Percentiles rank a stretch among this genome's conserved stretches.
Evolutionary conservation across 2,797 vertebrate species (phyloP).

Genomic region (Gymnopithys bicolor): DNA sequence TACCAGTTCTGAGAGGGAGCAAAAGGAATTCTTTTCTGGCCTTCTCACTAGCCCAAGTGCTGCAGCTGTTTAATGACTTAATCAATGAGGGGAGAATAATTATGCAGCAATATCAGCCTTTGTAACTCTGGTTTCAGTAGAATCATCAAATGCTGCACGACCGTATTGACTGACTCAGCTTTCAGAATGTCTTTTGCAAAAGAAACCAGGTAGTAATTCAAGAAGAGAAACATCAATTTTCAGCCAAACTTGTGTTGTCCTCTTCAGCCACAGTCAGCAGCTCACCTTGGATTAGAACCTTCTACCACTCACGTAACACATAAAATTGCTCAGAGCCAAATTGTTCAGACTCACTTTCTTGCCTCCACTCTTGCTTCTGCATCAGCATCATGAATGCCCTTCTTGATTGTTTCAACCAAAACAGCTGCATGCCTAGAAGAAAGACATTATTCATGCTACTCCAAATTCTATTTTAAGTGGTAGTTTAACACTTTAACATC

Average conservation of each 20-base stretch:
- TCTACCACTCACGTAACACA: background rate
- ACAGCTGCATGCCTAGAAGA: conserved; percentile 90
- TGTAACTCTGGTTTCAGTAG: background rate
- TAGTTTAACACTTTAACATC: background rate
- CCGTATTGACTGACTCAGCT: background rate
- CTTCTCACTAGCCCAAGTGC: background rate
- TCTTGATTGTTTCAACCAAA: conserved; percentile 96
- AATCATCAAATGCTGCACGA: background rate
- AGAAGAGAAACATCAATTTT: background rate
- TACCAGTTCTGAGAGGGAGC: background rate
- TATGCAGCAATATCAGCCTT: background rate
- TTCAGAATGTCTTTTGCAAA: background rate
- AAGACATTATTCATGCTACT: conserved; percentile 23
- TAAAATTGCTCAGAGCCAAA: background rate
- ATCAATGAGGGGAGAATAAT: background rate
- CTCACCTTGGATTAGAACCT: background rate
- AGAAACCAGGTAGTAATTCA: background rate
- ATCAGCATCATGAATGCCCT: conserved; percentile 95
- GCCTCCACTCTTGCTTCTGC: conserved; percentile 96
- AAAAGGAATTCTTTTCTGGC: background rate
- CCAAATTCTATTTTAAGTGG: background rate
- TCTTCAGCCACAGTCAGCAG: fast-evolving
- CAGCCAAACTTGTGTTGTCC: background rate
- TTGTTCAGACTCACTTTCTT: conserved; percentile 87
- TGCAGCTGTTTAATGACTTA: background rate